Percentiles rank a stretch among this genome's conserved stretches.
Conservation (phyloP, 2,797 vertebrate species). For the Phataginus tricuspis region DNA sequence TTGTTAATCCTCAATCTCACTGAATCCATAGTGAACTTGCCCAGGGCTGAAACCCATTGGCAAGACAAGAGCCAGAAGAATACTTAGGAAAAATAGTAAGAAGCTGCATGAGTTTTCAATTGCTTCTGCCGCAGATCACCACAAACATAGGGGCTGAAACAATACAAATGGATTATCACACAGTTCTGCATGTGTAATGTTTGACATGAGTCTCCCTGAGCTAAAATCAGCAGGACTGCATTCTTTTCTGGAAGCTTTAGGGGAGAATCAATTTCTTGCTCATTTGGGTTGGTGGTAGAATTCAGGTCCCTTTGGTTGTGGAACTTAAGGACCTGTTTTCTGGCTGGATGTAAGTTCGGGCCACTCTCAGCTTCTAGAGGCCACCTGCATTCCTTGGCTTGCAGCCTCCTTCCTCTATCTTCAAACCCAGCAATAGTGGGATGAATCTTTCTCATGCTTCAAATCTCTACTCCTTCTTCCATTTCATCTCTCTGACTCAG, state of each 20-base stretch:
- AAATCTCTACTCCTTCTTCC: not conserved
- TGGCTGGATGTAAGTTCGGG: not conserved
- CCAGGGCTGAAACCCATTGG: no score
- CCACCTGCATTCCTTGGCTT: not conserved
- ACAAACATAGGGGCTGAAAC: not conserved
- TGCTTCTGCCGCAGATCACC: not conserved
- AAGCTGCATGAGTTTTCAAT: constrained; percentile 14
- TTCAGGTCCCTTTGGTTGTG: not conserved
- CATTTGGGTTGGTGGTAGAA: not conserved
- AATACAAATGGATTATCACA: not conserved
- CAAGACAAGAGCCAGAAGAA: not conserved
- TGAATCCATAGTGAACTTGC: no score
- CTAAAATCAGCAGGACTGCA: not conserved
- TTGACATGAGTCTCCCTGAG: not conserved
- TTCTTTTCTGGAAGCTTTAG: not conserved
- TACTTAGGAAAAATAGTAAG: not conserved
- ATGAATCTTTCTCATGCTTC: not conserved
- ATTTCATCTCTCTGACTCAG: not conserved
- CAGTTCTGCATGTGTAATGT: not conserved
- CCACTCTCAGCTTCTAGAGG: not conserved
- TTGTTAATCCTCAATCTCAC: no score
- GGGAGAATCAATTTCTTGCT: not conserved
- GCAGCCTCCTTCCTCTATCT: not conserved
- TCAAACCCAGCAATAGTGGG: not conserved
- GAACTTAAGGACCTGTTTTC: not conserved